A percentile compares a stretch with the other conserved stretches of the same genome.
Evolutionary conservation across 2,797 vertebrate species (phyloP).

Genomic region (Sarcophilus harrisii): DNA sequence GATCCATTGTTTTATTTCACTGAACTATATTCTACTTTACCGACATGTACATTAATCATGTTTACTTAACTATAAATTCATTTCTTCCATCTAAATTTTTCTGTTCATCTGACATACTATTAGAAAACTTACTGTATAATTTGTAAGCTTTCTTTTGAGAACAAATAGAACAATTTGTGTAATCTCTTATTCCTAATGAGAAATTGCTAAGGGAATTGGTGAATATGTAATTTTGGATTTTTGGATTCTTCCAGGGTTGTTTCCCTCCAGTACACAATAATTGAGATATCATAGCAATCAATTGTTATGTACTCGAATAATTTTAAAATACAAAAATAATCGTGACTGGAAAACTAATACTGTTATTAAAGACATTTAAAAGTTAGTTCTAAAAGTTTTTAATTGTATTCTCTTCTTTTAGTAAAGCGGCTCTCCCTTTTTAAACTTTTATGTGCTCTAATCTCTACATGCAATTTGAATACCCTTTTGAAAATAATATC

Average conservation of each 20-base stretch:
- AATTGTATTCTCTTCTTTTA: constrained; percentile 30
- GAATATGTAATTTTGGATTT: constrained; percentile 29
- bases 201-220: constrained; percentile 11
- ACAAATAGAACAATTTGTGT: neutral
- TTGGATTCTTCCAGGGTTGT: constrained; percentile 5
- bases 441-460: constrained; percentile 1
- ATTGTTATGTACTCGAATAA: constrained; percentile 8
- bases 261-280: constrained; percentile 43
- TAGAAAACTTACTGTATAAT: neutral
- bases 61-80: no score
- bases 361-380: constrained; percentile 65
- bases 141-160: neutral
- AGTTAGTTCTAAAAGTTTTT: constrained; percentile 18
- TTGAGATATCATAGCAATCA: constrained; percentile 49
- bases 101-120: neutral
- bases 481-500: neutral
- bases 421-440: neutral
- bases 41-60: no score
- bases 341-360: constrained; percentile 11
- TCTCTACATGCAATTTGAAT: neutral
- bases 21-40: no score
- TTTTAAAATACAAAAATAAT: constrained; percentile 59
- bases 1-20: no score
- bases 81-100: no score
- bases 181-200: constrained; percentile 11